A percentile compares a stretch with the other conserved stretches of the same genome.
These are phyloP conservation scores for Rutpela maculata DNA, from an alignment of 2,888 invertebrate genomes.

Conservation along the genomic window DNA sequence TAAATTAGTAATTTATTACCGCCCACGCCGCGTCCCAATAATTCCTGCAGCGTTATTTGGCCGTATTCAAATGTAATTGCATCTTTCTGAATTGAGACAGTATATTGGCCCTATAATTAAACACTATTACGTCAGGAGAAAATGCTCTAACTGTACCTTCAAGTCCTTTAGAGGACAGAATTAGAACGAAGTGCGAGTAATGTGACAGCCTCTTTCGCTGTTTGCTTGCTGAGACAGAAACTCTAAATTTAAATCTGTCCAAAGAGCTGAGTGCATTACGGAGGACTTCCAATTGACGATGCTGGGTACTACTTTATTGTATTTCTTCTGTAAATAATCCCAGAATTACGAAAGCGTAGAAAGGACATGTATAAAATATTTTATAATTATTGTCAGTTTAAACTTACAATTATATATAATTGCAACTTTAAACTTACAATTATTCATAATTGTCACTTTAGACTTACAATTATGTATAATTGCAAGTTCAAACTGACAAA, in stretches of 20 bases:
- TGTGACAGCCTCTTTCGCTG: neutral
- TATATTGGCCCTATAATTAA: constrained; percentile 32
- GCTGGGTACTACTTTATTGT: neutral
- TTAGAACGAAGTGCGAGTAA: constrained; percentile 7
- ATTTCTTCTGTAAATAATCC: neutral
- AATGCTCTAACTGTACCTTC: constrained; percentile 12
- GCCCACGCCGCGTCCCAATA: too few relatives aligned
- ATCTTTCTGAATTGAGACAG: constrained; percentile 20
- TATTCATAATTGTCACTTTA: too few relatives aligned
- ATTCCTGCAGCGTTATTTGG: neutral
- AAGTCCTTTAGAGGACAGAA: neutral
- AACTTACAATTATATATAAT: too few relatives aligned
- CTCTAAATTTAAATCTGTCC: neutral
- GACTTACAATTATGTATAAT: too few relatives aligned
- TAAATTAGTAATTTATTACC: constrained; percentile 18
- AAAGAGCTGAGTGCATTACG: neutral
- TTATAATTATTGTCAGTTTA: too few relatives aligned
- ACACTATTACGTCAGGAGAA: neutral
- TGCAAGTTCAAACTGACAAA: too few relatives aligned
- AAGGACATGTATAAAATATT: too few relatives aligned
- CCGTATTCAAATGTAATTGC: constrained; percentile 19
- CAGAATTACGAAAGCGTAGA: too few relatives aligned
- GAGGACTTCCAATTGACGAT: neutral
- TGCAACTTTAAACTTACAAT: too few relatives aligned
- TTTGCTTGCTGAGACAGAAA: neutral